phyloP scores from a whole-genome alignment of 1,140 invertebrate genomes.

The Aphelenchoides avenae region DNA sequence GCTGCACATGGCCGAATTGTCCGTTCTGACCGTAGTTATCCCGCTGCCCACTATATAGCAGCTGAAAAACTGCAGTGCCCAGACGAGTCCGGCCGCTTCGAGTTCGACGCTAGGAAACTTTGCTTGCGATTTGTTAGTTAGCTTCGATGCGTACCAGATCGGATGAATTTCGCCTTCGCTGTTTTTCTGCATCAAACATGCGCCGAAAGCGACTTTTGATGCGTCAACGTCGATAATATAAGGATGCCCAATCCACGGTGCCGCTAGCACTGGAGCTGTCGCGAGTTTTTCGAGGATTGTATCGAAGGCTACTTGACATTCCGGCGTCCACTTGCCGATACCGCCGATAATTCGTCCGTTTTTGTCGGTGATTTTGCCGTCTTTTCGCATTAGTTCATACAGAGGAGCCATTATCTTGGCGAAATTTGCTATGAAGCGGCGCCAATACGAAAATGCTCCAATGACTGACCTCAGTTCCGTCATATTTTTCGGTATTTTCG shows the following conservation, averaged over 20 bases:
- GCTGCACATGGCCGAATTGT: slow-evolving; percentile 15
- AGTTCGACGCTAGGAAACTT: slow-evolving; percentile 18
- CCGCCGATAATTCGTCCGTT: too few species aligned
- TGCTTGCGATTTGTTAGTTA: slow-evolving; percentile 16
- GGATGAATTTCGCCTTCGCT: slow-evolving; percentile 13
- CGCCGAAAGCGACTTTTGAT: slow-evolving; percentile 5
- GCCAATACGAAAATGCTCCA: slow-evolving; percentile 10
- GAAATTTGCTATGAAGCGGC: slow-evolving; percentile 22
- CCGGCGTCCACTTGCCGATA: background rate
- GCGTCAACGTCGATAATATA: slow-evolving; percentile 23
- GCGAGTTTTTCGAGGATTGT: slow-evolving; percentile 4
- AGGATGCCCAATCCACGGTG: slow-evolving; percentile 22
- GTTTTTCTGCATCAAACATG: slow-evolving; percentile 17
- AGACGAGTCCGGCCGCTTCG: slow-evolving; percentile 21
- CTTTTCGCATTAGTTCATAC: slow-evolving; percentile 1
- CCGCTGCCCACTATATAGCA: slow-evolving; percentile 18
- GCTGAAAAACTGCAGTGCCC: slow-evolving; percentile 15
- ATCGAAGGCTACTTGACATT: slow-evolving; percentile 13
- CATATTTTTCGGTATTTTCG: slow-evolving; percentile 12
- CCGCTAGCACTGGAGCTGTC: slow-evolving; percentile 12
- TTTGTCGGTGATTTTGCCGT: too few species aligned
- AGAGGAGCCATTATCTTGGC: background rate
- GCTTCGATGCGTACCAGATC: slow-evolving; percentile 8
- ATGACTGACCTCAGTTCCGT: slow-evolving; percentile 18
- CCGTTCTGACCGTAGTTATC: slow-evolving; percentile 19